phyloP scores from a whole-genome alignment of 2,797 vertebrate species.

The Erethizon dorsatum region DNA sequence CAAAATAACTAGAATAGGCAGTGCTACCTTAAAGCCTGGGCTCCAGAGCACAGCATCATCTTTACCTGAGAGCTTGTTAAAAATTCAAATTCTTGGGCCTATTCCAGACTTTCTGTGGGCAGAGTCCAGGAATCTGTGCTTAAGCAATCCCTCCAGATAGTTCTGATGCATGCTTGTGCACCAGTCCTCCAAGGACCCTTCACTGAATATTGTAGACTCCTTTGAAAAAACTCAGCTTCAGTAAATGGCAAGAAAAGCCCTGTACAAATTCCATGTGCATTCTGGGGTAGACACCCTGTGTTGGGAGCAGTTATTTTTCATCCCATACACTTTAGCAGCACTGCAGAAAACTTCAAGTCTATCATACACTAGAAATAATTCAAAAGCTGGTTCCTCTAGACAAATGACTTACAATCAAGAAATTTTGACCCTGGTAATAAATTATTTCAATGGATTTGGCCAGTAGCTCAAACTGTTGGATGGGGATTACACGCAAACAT shows the following conservation, averaged over 20 bases:
- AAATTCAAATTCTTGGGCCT: not conserved
- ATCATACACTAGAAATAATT: not conserved
- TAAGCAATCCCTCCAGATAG: not conserved
- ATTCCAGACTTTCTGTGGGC: not conserved
- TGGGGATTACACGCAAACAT: not conserved
- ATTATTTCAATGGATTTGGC: slow-evolving; percentile 68
- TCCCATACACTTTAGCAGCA: not conserved
- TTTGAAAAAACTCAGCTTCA: slow-evolving; percentile 24
- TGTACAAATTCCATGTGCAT: not conserved
- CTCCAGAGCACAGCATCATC: not conserved
- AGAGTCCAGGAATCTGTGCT: not conserved
- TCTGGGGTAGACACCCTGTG: not conserved
- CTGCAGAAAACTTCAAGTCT: not conserved
- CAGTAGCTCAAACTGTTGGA: slow-evolving; percentile 38
- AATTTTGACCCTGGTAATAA: not conserved
- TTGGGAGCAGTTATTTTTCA: not conserved
- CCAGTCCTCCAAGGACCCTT: not conserved
- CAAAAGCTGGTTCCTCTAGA: slow-evolving; percentile 30
- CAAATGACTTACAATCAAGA: slow-evolving; percentile 48
- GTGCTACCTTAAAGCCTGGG: not conserved
- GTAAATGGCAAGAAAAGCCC: not conserved
- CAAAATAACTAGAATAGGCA: not conserved
- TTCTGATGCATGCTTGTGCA: not conserved
- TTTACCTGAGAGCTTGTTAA: not conserved
- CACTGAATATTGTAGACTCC: not conserved